Conservation (phyloP, 2,888 invertebrate species). For the Eristalinus aeneus region DNA sequence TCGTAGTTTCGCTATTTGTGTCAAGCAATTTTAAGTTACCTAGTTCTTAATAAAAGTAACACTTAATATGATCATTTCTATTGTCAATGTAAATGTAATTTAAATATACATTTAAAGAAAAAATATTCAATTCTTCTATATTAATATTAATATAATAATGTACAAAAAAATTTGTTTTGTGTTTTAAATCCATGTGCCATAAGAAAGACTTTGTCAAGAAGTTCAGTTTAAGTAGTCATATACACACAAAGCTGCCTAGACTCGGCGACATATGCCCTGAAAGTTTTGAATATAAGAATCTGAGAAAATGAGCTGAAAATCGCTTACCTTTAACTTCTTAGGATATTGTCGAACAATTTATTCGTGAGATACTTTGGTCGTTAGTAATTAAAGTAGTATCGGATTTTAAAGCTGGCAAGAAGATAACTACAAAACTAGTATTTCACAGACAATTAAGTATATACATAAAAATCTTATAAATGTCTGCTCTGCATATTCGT, state of each 20-base stretch:
- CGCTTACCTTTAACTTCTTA: constrained; percentile 40
- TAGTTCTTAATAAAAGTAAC: background rate
- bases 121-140: background rate
- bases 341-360: constrained; percentile 19
- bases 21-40: background rate
- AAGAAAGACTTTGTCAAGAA: constrained; percentile 21
- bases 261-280: constrained; percentile 36
- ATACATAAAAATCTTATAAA: constrained; percentile 28
- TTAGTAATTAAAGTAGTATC: constrained; percentile 44
- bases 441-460: constrained; percentile 9
- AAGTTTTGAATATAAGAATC: constrained; percentile 21
- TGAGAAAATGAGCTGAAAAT: background rate
- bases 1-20: background rate
- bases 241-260: constrained; percentile 31
- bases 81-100: background rate
- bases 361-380: constrained; percentile 45
- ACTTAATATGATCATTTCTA: background rate
- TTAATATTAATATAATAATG: background rate
- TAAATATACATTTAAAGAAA: constrained; percentile 19
- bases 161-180: constrained; percentile 2
- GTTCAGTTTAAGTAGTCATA: constrained; percentile 15
- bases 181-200: constrained; percentile 24
- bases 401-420: constrained; percentile 14
- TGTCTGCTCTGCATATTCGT: background rate
- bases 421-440: background rate